These are phyloP conservation scores for Trinectes maculatus DNA, from an alignment of 2,113 vertebrate genomes.

Conservation along the genomic window DNA sequence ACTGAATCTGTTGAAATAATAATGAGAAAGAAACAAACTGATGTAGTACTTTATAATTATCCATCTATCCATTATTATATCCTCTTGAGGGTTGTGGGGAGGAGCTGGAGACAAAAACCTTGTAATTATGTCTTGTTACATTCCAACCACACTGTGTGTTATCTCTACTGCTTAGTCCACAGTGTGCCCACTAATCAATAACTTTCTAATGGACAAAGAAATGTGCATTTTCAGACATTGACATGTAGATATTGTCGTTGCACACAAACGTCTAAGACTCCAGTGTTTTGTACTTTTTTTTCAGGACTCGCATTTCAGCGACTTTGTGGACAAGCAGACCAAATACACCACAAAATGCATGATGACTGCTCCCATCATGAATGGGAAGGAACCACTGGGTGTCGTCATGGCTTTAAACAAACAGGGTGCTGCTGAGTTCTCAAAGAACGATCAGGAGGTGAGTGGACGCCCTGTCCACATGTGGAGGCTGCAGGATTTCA, in stretches of 20 bases:
- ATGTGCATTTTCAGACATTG: no score
- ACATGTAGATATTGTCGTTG: no score
- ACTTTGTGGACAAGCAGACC: constrained; percentile 87
- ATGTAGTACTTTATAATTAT: no score
- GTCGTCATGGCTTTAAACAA: constrained; percentile 90
- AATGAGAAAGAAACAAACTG: neutral
- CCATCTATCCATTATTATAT: no score
- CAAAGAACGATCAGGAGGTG: constrained; percentile 89
- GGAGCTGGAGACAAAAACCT: no score
- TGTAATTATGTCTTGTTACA: neutral
- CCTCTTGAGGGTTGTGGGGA: no score
- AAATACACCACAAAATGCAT: constrained; percentile 86
- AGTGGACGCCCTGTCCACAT: constrained; percentile 14
- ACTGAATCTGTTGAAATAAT: neutral
- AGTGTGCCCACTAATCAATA: no score
- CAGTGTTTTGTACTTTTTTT: constrained; percentile 33
- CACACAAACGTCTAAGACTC: no score
- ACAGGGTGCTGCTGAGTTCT: constrained; percentile 83
- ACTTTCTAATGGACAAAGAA: no score
- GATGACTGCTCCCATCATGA: constrained; percentile 78
- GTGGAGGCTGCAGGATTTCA: neutral
- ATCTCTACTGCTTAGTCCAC: no score
- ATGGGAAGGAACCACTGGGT: constrained; percentile 86
- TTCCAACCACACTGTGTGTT: neutral
- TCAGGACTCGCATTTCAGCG: constrained; percentile 88